Percentiles rank a stretch among this genome's conserved stretches.
These are phyloP conservation scores for Rhamphomyia laevipes DNA, from an alignment of 2,888 invertebrate species.

Conservation along the genomic window DNA sequence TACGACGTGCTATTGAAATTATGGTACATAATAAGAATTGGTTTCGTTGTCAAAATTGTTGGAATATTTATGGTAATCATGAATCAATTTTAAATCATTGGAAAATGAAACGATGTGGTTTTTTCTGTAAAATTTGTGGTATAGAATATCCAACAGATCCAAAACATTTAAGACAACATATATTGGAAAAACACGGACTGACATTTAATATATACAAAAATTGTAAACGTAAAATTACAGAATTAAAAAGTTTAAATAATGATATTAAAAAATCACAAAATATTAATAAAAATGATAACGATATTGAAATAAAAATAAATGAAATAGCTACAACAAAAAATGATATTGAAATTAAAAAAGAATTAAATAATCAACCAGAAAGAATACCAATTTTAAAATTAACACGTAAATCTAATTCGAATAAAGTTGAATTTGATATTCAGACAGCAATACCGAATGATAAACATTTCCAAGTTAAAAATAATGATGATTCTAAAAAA, in stretches of 20 bases:
- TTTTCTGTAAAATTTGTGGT: slow-evolving; percentile 26
- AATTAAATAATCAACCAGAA: background rate
- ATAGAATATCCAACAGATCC: slow-evolving; percentile 24
- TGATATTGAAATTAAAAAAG: background rate
- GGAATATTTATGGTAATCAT: slow-evolving; percentile 23
- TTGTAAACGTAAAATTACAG: slow-evolving; percentile 7
- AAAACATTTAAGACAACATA: slow-evolving; percentile 23
- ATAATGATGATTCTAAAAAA: background rate
- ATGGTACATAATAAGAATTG: slow-evolving; percentile 20
- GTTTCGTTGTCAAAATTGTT: slow-evolving; percentile 27
- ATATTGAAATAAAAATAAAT: background rate
- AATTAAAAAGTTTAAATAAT: slow-evolving; percentile 3
- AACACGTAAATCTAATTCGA: background rate
- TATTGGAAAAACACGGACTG: slow-evolving; percentile 22
- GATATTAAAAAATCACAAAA: slow-evolving; percentile 5
- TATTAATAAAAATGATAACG: no score
- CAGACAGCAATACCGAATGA: background rate
- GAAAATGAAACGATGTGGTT: slow-evolving; percentile 24
- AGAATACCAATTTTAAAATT: background rate
- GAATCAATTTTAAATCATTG: slow-evolving; percentile 25
- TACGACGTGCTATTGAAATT: slow-evolving; percentile 23
- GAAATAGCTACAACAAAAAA: background rate
- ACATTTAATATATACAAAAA: slow-evolving; percentile 19
- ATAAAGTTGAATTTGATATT: background rate
- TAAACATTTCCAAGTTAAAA: background rate